Conservation (phyloP, 2,888 invertebrate species). For the Tetranychus truncatus region DNA sequence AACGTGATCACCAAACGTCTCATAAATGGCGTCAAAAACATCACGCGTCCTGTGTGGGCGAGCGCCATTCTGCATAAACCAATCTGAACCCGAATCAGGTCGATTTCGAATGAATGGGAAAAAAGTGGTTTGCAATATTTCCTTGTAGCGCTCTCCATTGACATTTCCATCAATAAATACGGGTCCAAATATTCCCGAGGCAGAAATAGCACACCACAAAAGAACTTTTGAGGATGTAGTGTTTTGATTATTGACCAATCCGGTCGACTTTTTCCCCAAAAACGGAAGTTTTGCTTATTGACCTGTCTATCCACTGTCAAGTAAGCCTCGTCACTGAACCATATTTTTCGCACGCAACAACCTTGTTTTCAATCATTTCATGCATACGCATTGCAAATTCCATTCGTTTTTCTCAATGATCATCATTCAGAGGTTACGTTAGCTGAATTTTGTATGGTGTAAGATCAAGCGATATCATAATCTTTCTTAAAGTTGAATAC, state of each 20-base stretch:
- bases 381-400: background rate
- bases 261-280: slow-evolving; percentile 17
- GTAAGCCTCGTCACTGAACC: slow-evolving; percentile 21
- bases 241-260: slow-evolving; percentile 9
- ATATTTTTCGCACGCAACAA: slow-evolving; percentile 9
- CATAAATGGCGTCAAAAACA: background rate
- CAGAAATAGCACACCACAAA: slow-evolving; percentile 20
- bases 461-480: background rate
- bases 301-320: slow-evolving; percentile 20
- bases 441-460: slow-evolving; percentile 13
- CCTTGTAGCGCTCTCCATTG: background rate
- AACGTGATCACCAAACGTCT: background rate
- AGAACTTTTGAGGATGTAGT: slow-evolving; percentile 16
- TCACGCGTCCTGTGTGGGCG: background rate
- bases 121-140: background rate
- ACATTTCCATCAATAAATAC: background rate
- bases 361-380: background rate
- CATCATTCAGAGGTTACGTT: background rate
- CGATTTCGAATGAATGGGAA: background rate
- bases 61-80: background rate
- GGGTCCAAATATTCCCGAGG: slow-evolving; percentile 18
- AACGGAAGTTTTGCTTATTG: slow-evolving; percentile 18
- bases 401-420: background rate
- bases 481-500: background rate
- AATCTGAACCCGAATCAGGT: background rate